Evolutionary conservation across 2,888 invertebrate species (phyloP).

Genomic region (Tetanocera ferruginea): DNA sequence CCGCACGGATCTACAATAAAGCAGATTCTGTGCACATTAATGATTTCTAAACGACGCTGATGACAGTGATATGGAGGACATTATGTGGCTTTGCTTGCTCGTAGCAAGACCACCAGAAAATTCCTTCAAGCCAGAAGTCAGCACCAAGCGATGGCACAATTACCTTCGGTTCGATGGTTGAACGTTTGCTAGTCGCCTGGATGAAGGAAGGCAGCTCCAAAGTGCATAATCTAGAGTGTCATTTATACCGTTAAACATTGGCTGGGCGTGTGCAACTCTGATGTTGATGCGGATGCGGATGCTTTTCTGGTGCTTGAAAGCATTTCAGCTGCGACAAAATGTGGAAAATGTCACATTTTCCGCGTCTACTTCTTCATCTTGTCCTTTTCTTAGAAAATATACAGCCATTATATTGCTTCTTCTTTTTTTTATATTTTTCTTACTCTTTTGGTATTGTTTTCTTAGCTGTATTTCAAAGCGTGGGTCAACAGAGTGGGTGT

Average conservation of each 20-base stretch:
- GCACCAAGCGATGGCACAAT: not conserved
- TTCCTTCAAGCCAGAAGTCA: not conserved
- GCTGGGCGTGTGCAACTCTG: constrained; percentile 29
- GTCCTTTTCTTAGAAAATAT: not conserved
- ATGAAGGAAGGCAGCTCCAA: not conserved
- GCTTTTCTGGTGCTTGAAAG: not conserved
- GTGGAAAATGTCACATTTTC: not conserved
- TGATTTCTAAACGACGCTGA: constrained; percentile 41
- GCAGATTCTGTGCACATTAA: constrained; percentile 21
- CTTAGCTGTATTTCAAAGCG: not conserved
- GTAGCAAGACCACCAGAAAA: constrained; percentile 1
- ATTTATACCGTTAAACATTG: constrained; percentile 39
- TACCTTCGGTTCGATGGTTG: not conserved
- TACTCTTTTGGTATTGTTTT: not conserved
- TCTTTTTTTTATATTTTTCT: constrained; percentile 8
- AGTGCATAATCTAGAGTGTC: constrained; percentile 46
- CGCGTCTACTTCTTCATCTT: not conserved
- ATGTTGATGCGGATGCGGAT: not conserved
- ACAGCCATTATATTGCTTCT: not conserved
- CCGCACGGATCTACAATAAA: not conserved
- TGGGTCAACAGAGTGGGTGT: not conserved
- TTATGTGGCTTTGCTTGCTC: constrained; percentile 23
- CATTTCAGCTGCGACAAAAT: constrained; percentile 22
- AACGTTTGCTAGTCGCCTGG: not conserved
- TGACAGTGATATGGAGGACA: constrained; percentile 38